These are phyloP conservation scores for Tokudaia tokunoshimensis DNA, from an alignment of 2,797 vertebrate genomes.

Conservation along the genomic window DNA sequence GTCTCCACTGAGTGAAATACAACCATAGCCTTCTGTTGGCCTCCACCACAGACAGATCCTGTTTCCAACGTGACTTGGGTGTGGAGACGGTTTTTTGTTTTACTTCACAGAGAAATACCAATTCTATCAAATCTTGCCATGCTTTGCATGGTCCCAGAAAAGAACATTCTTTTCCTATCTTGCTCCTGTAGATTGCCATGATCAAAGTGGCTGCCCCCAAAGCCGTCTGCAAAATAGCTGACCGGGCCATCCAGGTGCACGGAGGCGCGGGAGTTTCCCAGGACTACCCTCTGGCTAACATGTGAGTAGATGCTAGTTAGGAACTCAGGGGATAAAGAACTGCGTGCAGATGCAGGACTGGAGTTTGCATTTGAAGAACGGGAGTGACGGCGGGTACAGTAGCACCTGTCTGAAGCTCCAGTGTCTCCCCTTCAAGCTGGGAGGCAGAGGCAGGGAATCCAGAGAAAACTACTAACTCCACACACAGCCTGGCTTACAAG, in stretches of 20 bases:
- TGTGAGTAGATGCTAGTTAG: constrained; percentile 91
- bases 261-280: constrained; percentile 94
- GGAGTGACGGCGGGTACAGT: not conserved
- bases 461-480: not conserved
- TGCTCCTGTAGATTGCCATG: constrained; percentile 92
- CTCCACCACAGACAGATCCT: constrained; percentile 10
- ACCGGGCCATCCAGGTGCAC: constrained; percentile 94
- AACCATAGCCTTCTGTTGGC: not conserved
- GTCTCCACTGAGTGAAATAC: constrained; percentile 33
- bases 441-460: not conserved
- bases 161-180: constrained; percentile 2
- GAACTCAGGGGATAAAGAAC: not conserved
- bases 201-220: constrained; percentile 95
- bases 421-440: not conserved
- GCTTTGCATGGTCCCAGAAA: not conserved
- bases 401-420: not conserved
- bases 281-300: constrained; percentile 94
- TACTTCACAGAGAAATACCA: constrained; percentile 53
- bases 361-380: not conserved
- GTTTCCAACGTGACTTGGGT: not conserved
- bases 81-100: constrained; percentile 22
- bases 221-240: constrained; percentile 93
- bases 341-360: too few relatives aligned
- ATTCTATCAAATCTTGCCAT: not conserved
- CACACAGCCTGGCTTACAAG: not conserved